Conservation (phyloP, 2,888 invertebrate species). For the Hylaea fasciaria region DNA sequence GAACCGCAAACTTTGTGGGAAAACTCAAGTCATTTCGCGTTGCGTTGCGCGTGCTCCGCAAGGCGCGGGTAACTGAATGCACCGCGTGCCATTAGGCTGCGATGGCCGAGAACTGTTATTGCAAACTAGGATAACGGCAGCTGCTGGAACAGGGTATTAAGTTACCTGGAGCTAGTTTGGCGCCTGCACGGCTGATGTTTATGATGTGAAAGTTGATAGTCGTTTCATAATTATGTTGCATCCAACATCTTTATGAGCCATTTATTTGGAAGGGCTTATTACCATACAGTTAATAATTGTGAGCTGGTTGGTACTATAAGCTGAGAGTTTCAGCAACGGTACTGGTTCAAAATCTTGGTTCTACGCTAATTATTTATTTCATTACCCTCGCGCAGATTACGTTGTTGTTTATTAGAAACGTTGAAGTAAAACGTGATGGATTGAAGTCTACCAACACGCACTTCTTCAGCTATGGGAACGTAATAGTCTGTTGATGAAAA, state of each 20-base stretch:
- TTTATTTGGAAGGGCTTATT: not conserved
- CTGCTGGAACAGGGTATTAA: slow-evolving; percentile 36
- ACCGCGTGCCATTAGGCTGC: slow-evolving; percentile 49
- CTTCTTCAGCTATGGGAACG: too few species aligned
- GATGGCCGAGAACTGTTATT: slow-evolving; percentile 59
- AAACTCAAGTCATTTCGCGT: slow-evolving; percentile 34
- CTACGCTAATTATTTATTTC: too few species aligned
- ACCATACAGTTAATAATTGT: not conserved
- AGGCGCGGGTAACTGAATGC: slow-evolving; percentile 43
- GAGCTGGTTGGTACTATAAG: too few species aligned
- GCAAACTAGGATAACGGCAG: slow-evolving; percentile 59
- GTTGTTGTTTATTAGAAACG: too few species aligned
- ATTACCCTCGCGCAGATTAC: too few species aligned
- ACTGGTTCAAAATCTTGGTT: too few species aligned
- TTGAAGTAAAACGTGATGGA: too few species aligned
- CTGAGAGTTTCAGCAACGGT: too few species aligned
- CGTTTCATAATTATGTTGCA: too few species aligned
- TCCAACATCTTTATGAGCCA: not conserved
- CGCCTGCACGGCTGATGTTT: slow-evolving; percentile 8
- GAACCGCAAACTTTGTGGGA: slow-evolving; percentile 36
- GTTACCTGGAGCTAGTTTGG: slow-evolving; percentile 20
- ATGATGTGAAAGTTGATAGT: slow-evolving; percentile 6
- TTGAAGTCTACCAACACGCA: too few species aligned
- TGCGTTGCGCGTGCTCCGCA: slow-evolving; percentile 48
- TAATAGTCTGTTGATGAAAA: too few species aligned